Conservation (phyloP, 2,113 vertebrate genomes). For the Hemiprocne comata region DNA sequence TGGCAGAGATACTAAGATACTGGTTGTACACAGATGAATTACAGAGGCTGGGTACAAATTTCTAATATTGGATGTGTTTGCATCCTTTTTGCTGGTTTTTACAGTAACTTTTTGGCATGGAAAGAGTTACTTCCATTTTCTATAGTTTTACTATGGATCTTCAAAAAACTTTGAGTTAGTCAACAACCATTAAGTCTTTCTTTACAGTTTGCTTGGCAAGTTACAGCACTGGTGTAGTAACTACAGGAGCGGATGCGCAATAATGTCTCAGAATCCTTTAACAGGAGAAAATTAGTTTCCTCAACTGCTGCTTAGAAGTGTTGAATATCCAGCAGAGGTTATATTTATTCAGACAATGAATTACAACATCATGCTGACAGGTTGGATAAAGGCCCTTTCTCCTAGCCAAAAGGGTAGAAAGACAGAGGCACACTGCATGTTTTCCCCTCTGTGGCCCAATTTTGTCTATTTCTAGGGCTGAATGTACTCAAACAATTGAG, state of each 20-base stretch:
- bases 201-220: background rate
- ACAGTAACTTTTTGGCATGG: background rate
- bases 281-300: background rate
- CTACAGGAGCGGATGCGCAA: background rate
- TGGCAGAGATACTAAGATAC: background rate
- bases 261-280: background rate
- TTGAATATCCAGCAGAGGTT: background rate
- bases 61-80: background rate
- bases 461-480: background rate
- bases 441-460: background rate
- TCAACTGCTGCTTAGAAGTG: background rate
- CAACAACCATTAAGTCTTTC: background rate
- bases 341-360: background rate
- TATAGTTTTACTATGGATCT: background rate
- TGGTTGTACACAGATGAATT: background rate
- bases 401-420: background rate
- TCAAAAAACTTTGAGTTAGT: background rate
- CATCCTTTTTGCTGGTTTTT: background rate
- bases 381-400: background rate
- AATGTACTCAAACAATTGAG: background rate
- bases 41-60: background rate
- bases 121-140: background rate
- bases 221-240: background rate
- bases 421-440: background rate
- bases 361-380: background rate